Percentiles rank a stretch among this genome's conserved stretches.
Conservation (phyloP, 2,888 invertebrate genomes). For the Heliconius hortense region DNA sequence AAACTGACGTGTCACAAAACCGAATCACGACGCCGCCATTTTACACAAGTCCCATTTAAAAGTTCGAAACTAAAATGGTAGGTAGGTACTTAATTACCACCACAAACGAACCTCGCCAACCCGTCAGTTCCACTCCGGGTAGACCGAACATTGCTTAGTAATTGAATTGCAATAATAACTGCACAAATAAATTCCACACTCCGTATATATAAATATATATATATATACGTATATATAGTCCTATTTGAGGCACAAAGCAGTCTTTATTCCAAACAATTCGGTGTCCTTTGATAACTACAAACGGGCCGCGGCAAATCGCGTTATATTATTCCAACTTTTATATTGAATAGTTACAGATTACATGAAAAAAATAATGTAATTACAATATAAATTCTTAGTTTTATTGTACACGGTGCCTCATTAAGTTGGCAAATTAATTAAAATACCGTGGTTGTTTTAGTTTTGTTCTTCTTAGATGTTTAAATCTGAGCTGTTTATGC, state of each 20-base stretch:
- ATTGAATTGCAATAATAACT: conserved; percentile 80
- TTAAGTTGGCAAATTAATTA: conserved; percentile 15
- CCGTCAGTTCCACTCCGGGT: conserved; percentile 52
- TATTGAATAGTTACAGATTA: conserved; percentile 45
- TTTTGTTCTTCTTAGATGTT: background rate
- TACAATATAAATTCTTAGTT: conserved; percentile 26
- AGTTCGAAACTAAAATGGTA: conserved; percentile 40
- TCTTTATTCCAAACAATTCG: conserved; percentile 81
- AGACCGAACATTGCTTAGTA: conserved; percentile 72
- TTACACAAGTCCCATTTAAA: conserved; percentile 22
- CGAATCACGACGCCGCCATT: conserved; percentile 29
- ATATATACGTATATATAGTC: conserved; percentile 71
- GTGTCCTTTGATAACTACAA: conserved; percentile 74
- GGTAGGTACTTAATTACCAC: conserved; percentile 42
- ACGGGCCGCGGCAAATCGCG: conserved; percentile 67
- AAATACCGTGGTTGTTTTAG: background rate
- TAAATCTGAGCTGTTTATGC: background rate
- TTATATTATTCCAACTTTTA: conserved; percentile 68
- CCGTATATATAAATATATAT: conserved; percentile 73
- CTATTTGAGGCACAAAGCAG: conserved; percentile 63
- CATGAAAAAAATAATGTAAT: conserved; percentile 25
- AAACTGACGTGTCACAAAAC: conserved; percentile 12
- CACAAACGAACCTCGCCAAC: conserved; percentile 49
- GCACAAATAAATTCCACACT: conserved; percentile 62
- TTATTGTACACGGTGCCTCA: background rate